A percentile compares a stretch with the other conserved stretches of the same genome.
Evolutionary conservation across 1,140 invertebrate species (phyloP).

Genomic region (Glossosoma conforme): DNA sequence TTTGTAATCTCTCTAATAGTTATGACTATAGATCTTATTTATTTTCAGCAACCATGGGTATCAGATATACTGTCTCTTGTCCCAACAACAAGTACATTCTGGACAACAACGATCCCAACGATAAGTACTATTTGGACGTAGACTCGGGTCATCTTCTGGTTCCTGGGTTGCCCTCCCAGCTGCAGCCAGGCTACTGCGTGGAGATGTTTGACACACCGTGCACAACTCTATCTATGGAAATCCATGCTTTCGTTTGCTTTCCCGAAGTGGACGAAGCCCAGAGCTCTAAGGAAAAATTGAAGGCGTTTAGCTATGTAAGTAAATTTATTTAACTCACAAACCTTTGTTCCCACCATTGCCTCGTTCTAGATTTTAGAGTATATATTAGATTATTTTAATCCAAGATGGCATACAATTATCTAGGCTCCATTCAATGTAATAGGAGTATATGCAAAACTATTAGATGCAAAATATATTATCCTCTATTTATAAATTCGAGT

Average conservation of each 20-base stretch:
- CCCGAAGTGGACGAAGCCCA: conserved; percentile 1
- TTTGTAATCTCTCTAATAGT: background rate
- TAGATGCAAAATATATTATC: too few species aligned
- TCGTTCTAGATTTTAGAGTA: too few species aligned
- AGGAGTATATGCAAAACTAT: too few species aligned
- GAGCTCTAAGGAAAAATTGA: conserved; percentile 4
- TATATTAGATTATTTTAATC: too few species aligned
- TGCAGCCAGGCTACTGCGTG: conserved; percentile 15
- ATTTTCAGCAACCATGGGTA: conserved; percentile 12
- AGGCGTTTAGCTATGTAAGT: conserved; percentile 19
- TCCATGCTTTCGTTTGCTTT: conserved; percentile 20
- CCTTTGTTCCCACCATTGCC: background rate
- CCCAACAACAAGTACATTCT: conserved; percentile 7
- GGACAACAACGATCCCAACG: background rate
- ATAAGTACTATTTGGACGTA: conserved; percentile 14
- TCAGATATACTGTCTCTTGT: conserved; percentile 10
- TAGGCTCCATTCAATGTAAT: too few species aligned
- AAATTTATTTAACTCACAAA: conserved; percentile 2
- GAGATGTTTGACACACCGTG: conserved; percentile 11
- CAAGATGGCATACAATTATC: too few species aligned
- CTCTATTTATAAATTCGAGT: too few species aligned
- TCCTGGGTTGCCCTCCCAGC: background rate
- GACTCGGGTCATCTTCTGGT: conserved; percentile 10
- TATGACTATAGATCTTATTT: background rate
- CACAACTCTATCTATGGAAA: background rate